Evolutionary conservation across 1,140 invertebrate genomes (phyloP).

Genomic region (Cheumatopsyche charites): DNA sequence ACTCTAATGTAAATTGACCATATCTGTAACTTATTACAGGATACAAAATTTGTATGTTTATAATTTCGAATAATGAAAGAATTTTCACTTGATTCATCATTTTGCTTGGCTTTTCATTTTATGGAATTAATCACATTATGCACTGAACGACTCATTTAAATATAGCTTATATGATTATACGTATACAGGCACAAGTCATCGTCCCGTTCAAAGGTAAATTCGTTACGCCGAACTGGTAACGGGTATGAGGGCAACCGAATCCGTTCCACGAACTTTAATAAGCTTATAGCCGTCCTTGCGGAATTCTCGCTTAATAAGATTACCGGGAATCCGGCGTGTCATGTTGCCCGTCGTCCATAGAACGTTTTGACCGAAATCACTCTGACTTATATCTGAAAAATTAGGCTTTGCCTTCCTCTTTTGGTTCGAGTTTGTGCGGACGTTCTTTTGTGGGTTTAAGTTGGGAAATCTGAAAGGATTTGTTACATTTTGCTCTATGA

Average conservation of each 20-base stretch:
- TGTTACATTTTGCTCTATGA: too few species aligned
- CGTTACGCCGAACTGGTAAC: background rate
- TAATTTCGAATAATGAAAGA: too few species aligned
- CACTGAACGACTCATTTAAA: too few species aligned
- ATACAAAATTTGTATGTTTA: too few species aligned
- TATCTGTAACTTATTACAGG: too few species aligned
- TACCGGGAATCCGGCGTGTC: conserved; percentile 36
- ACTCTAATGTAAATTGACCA: too few species aligned
- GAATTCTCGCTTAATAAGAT: conserved; percentile 41
- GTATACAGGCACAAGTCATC: too few species aligned
- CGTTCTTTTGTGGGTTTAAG: background rate
- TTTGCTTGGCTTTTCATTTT: too few species aligned
- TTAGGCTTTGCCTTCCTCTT: background rate
- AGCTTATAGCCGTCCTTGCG: conserved; percentile 32
- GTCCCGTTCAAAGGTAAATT: conserved; percentile 22
- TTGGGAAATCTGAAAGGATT: background rate
- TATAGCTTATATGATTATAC: too few species aligned
- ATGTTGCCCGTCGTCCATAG: background rate
- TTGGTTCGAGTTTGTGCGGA: background rate
- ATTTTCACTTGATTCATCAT: too few species aligned
- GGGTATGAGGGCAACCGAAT: background rate
- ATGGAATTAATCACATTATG: too few species aligned
- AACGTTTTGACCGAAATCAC: background rate
- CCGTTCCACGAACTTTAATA: conserved; percentile 35
- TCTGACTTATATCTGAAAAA: background rate